Evolutionary conservation across 1,140 invertebrate genomes (phyloP), one percentile per base, ranked within the genome.

Genomic region (Triops cancriformis): DNA sequence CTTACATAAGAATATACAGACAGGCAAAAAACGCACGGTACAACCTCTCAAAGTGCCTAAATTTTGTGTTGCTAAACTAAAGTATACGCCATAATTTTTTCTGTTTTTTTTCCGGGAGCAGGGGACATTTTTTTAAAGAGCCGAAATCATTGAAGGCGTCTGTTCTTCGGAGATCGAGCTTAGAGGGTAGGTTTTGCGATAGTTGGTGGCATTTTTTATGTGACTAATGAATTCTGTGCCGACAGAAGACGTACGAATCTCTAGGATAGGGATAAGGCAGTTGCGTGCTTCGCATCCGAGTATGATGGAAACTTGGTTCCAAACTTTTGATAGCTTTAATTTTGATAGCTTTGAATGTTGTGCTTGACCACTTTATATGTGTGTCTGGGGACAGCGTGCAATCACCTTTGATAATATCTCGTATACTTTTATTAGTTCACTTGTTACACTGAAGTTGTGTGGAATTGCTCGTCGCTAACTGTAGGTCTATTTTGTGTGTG

Each of bases 381-480:
- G 51, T 64, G 51, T 64, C 51, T 23, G 51, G 51, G 51, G 51
- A 64, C 51, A 64, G 51, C 51, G 51, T 64, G 51, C 51, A 64
- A 64, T 64, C 51, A 64, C 51, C 6, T 64, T 64, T 64, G 51
- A 18, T 23, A 23, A 64, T 64, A 64, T 18, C 51, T 64, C 18
- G n/a, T 64, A 64, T 64, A 64, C 51, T 64, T 64, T 18, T 64
- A 64, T 64, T 23, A n/a, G 10, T 9, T 64, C 23, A 23, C 51
- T 18, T 64, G 51, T 64, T 64, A 23, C 1, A 64, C 31, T 37
- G 31, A 7, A 23, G 14, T 64, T 3, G 14, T 64, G 51, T 64
- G 51, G 18, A 23, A 64, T 18, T 64, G 51, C 51, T 64, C 51
- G 51, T 64, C 5, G 51, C 10, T 64, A 64, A 18, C 23, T 64